Base-by-base conservation (phyloP, 1,140 invertebrate species). In the Penaeus chinensis region DNA sequence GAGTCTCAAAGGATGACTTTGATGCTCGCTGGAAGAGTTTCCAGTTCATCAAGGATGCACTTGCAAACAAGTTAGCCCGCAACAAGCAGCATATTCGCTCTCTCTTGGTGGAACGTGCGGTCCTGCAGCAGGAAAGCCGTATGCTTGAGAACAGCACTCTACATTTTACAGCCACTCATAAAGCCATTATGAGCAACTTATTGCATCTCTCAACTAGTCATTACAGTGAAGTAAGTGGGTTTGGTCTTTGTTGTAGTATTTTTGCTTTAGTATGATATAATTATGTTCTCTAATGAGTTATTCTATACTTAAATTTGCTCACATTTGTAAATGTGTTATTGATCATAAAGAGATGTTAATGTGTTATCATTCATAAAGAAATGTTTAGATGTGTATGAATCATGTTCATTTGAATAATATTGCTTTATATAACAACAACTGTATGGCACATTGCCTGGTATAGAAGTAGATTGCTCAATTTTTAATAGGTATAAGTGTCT, bases 81-180 rank as follows among this genome's bases (percentile, higher is more conserved):
- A 93, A 93, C 66, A 95, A 95, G 86, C 93, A 93, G 47, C 94
- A 95, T 90, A 92, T 96, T 27, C 92, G 95, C 84, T 92, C 93
- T n/a, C 90, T 96, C 42, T 92, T 96, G 62, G 93, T 96, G 24
- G 94, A 95, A 87, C 92, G 95, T 78, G 93, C 94, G 20, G 92
- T 94, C 80, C 90, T 96, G 54, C 95, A 96, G 89, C 95, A 97
- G 87, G 94, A 95, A 91, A 93, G 94, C 71, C 91, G 95, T n/a
- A 65, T 92, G 16, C 91, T 92, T 61, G 91, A 93, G 82, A 91
- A 92, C 47, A 91, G 91, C 20, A 91, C 91, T 76, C 90, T 91
- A 65, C 91, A 91, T 20, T 91, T 94, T 37, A 95, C 94, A 0
- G 91, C 93, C 65, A 93, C 94, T 4, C 95, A 96, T 90, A 92